Evolutionary conservation across 2,113 vertebrate species (phyloP), one percentile per base, ranked within the genome.

Genomic region (Balaenoptera acutorostrata): DNA sequence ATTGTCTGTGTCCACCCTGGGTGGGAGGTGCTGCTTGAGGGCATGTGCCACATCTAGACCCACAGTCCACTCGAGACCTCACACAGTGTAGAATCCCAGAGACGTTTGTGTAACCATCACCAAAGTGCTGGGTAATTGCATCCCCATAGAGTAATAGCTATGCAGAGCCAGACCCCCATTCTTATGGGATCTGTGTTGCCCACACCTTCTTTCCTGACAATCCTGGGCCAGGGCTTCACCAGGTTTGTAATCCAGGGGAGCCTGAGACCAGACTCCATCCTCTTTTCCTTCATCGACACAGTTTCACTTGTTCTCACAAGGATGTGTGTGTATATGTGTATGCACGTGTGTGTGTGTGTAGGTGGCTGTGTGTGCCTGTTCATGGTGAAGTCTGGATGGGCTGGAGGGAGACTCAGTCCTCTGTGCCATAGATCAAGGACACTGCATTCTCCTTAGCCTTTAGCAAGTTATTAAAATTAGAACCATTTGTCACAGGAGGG

Each of bases 401-500:
- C 71, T 86, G 46, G 74, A 91, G 41, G 71, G 44, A 55, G 11
- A 85, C 31, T 72, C 39, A 61, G 81, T 64, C 74, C 74, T 87
- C 78, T 20, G 49, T 61, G 88, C 13, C 52, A 25, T 20, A 86
- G 61, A 74, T 64, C 77, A 84, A 97, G 72, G 93, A 36, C 49
- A 46, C 27, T 46, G 41, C 33, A 10, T 86, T 95, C 78, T 39
- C 17, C 23, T 39, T 39, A 78, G 82, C 31, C 63, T 89, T 95
- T 39, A 69, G 39, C 46, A 95, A 93, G 87, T 98, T 98, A 83
- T 86, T 96, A 95, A 96, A 96, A 98, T 88, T 82, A 83, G 97
- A 98, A 63, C 52, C 80, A 95, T 89, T 97, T 96, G 95, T 98
- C 97, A 97, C 23, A 77, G 97, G 97, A 96, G 78, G 85, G 96